phyloP scores from a whole-genome alignment of 2,888 invertebrate species.

The Drosophila macrospina region DNA sequence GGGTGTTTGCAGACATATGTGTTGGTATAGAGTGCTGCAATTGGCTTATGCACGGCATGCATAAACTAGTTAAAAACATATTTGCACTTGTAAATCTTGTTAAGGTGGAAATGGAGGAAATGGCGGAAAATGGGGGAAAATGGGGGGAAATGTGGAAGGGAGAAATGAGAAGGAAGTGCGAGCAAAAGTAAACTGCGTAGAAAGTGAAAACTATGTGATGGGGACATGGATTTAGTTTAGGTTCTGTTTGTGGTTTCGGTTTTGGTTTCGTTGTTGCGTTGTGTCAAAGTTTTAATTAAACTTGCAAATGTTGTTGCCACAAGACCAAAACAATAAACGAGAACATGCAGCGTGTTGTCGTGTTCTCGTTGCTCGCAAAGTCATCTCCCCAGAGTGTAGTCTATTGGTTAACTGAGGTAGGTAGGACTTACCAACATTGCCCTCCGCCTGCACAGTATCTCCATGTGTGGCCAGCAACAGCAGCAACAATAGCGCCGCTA shows the following conservation, averaged over 20 bases:
- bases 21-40: constrained; percentile 27
- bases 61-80: constrained; percentile 70
- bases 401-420: not conserved
- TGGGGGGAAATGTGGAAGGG: not conserved
- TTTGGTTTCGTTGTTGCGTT: constrained; percentile 4
- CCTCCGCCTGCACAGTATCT: constrained; percentile 81
- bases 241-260: constrained; percentile 10
- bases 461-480: constrained; percentile 72
- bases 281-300: constrained; percentile 72
- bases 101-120: constrained; percentile 7
- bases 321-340: constrained; percentile 32
- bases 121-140: not conserved
- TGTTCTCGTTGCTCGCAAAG: not conserved
- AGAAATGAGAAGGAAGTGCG: not conserved
- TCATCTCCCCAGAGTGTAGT: constrained; percentile 1
- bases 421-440: constrained; percentile 84
- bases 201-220: not conserved
- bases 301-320: constrained; percentile 68
- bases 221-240: constrained; percentile 32
- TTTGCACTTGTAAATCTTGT: constrained; percentile 57
- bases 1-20: too few species aligned
- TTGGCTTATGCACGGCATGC: constrained; percentile 54
- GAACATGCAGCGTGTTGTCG: constrained; percentile 21
- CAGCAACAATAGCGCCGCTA: constrained; percentile 63
- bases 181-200: not conserved